Evolutionary conservation across 1,140 invertebrate genomes (phyloP).

Genomic region (Lysiphlebus fabarum): DNA sequence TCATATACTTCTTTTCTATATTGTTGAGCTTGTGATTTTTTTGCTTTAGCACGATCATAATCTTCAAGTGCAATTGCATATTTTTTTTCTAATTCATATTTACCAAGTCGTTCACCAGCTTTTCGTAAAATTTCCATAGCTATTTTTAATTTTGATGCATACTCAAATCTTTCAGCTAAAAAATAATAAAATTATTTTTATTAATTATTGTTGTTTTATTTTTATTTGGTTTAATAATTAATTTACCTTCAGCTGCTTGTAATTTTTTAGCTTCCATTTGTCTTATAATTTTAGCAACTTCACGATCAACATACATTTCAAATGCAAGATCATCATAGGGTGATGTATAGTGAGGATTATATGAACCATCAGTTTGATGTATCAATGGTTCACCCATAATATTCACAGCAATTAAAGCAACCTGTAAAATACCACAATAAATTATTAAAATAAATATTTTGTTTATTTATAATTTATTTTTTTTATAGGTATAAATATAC

Average conservation of each 20-base stretch:
- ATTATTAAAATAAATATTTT: slow-evolving; percentile 5
- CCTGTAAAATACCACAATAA: slow-evolving; percentile 49
- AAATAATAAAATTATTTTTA: slow-evolving; percentile 12
- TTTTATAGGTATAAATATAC: too few species aligned
- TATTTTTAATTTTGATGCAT: slow-evolving; percentile 83
- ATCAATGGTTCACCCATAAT: slow-evolving; percentile 66
- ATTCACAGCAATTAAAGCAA: slow-evolving; percentile 72
- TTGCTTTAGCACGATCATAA: slow-evolving; percentile 82
- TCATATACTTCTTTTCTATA: slow-evolving; percentile 70
- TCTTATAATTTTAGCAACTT: slow-evolving; percentile 83
- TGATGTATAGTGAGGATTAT: slow-evolving; percentile 68
- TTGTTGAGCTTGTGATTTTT: slow-evolving; percentile 85
- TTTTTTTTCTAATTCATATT: slow-evolving; percentile 86
- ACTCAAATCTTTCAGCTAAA: slow-evolving; percentile 85
- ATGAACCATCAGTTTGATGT: slow-evolving; percentile 48
- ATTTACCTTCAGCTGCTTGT: slow-evolving; percentile 70
- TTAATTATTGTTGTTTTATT: slow-evolving; percentile 8
- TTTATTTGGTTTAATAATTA: too few species aligned
- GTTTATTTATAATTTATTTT: slow-evolving; percentile 25
- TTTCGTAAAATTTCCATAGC: slow-evolving; percentile 77
- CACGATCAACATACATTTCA: slow-evolving; percentile 95
- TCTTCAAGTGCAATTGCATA: slow-evolving; percentile 88
- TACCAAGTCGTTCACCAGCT: slow-evolving; percentile 84
- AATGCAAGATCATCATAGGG: slow-evolving; percentile 93
- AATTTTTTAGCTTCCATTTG: slow-evolving; percentile 84